Base-by-base conservation (phyloP, 1,140 invertebrate genomes). In the Pachypsylla venusta region DNA sequence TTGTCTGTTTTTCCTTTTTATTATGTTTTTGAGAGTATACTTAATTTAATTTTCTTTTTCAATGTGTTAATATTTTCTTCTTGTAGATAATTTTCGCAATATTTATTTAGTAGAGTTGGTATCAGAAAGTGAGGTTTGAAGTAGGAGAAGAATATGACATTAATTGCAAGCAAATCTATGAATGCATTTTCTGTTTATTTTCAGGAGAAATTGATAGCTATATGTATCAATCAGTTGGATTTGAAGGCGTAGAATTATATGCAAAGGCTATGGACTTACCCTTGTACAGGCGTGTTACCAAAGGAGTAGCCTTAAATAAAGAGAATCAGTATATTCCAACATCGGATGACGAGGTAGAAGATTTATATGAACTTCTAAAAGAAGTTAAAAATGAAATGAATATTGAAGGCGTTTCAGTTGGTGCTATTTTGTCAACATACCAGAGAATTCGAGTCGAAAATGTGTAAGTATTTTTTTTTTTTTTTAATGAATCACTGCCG, bases 171-270 rank as follows among this genome's bases (percentile, higher is more conserved):
- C n/a, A n/a, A n/a, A n/a, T n/a, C n/a, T n/a, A n/a, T n/a, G n/a
- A n/a, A n/a, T n/a, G n/a, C n/a, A n/a, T n/a, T n/a, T n/a, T n/a
- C n/a, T n/a, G n/a, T n/a, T n/a, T n/a, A n/a, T n/a, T 71, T 74
- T 16, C 66, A 89, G 88, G 92, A 79, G 96, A 99, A 72, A 71
- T 98, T 62, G 95, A 99, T 73, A 98, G 94, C 69, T 98, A 93
- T 69, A 99, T 99, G 96, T 99, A 97, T 71, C 96, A 99, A 77
- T 96, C 92, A 56, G 95, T 99, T 56, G 97, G 96, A 10, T 89
- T 95, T 74, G 86, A 96, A 77, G 91, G 87, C 26, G 85, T 99
- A 63, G 82, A 87, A 57, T 77, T 89, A 60, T 91, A 95, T 71
- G 89, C 92, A 35, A 84, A 94, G 72, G 94, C 95, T 1, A 88